phyloP scores from a whole-genome alignment of 2,888 invertebrate species.

The Eupsilia transversa region DNA sequence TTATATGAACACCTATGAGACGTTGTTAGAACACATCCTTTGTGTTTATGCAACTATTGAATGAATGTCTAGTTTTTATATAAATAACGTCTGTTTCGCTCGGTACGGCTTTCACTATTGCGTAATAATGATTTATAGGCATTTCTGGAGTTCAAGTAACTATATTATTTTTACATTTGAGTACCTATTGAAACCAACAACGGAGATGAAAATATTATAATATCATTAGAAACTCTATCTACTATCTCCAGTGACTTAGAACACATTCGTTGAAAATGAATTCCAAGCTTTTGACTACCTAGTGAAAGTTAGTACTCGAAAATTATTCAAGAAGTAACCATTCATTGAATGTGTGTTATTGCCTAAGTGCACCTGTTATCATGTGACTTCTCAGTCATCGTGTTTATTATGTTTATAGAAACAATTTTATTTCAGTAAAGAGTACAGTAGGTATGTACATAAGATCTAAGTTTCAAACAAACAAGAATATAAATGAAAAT shows the following conservation, averaged over 20 bases:
- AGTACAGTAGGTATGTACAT: background rate
- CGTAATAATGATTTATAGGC: conserved; percentile 62
- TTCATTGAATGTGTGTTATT: conserved; percentile 5
- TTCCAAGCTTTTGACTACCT: conserved; percentile 16
- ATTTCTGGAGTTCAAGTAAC: conserved; percentile 28
- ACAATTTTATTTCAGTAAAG: conserved; percentile 1
- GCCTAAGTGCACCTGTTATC: background rate
- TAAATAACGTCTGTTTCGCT: conserved; percentile 54
- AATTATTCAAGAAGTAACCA: conserved; percentile 25
- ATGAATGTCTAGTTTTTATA: conserved; percentile 62
- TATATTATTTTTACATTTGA: conserved; percentile 10
- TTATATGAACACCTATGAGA: background rate
- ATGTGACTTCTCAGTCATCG: background rate
- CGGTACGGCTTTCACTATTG: conserved; percentile 62
- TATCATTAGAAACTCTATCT: conserved; percentile 35
- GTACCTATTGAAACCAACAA: conserved; percentile 14
- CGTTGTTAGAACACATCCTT: conserved; percentile 46
- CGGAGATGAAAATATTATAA: conserved; percentile 32
- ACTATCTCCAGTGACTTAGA: conserved; percentile 4
- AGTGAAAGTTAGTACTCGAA: conserved; percentile 44
- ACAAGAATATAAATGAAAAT: background rate
- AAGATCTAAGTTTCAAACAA: conserved; percentile 5
- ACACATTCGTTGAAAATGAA: conserved; percentile 16
- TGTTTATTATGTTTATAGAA: conserved; percentile 10
- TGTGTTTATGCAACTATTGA: conserved; percentile 62